Evolutionary conservation across 2,797 vertebrate species (phyloP), one percentile per base, ranked within the genome.

Genomic region (Iguana delicatissima): DNA sequence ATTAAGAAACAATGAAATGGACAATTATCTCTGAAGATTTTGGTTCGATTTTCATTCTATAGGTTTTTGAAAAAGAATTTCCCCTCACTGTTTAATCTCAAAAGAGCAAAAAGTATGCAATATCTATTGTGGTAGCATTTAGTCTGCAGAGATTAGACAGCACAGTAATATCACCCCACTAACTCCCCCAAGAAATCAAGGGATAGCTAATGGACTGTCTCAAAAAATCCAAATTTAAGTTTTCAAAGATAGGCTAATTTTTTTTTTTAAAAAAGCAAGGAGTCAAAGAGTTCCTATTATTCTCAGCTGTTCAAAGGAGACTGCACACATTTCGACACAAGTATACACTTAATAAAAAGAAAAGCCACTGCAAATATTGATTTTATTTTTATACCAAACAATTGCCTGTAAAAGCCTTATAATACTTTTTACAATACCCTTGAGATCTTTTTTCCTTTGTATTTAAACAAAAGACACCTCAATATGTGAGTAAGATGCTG

Each of bases 281-380:
- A 86, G 55, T 24, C 0, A 0, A 92, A 92, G 92, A 84, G 2
- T 35, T 81, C 90, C 2, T 26, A 73, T 46, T 90, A 13, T 10
- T 52, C 67, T 86, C 90, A 92, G 38, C 12, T 82, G 9, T 84
- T 79, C 42, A 4, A 20, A 86, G 24, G 16, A 35, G 91, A 69
- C 90, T 90, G 72, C 64, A 91, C 84, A 92, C 18, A 94, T 12
- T 90, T 92, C 64, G 6, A 89, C 82, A 55, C 22, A 90, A 93
- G 72, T 52, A 77, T 35, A 73, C 59, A 87, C 69, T 62, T 91
- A 88, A 90, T 89, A 80, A 93, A 69, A 89, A 86, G 24, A 24
- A 73, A 94, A 42, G 86, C 29, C 24, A 52, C 8, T 24, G 46
- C 22, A 57, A 93, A 93, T 83, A 24, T 52, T 67, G 90, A 79